phyloP scores from a whole-genome alignment of 2,113 vertebrate species.

The Hypomesus transpacificus region DNA sequence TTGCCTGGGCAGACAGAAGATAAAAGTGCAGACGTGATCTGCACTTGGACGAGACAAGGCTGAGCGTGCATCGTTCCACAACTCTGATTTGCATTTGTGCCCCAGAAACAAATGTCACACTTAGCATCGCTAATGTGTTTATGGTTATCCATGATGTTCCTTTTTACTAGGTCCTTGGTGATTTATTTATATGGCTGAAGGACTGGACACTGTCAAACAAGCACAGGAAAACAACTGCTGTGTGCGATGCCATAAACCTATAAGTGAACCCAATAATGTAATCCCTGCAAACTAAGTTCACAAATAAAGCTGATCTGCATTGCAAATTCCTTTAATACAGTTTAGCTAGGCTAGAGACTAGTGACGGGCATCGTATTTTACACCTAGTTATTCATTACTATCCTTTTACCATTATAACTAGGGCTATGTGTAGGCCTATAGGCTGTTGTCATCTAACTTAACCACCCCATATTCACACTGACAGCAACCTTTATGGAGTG shows the following conservation, averaged over 20 bases:
- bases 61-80: slow-evolving; percentile 9
- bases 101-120: slow-evolving; percentile 35
- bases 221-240: slow-evolving; percentile 22
- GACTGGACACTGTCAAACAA: slow-evolving; percentile 25
- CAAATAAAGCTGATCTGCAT: neutral
- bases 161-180: slow-evolving; percentile 25
- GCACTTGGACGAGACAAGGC: slow-evolving; percentile 26
- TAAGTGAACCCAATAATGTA: slow-evolving; percentile 15
- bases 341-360: neutral
- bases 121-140: slow-evolving; percentile 38
- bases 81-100: slow-evolving; percentile 30
- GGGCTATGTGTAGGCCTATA: no score
- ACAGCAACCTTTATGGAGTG: no score
- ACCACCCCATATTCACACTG: neutral
- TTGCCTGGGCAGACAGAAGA: slow-evolving; percentile 35
- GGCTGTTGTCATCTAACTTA: no score
- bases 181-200: slow-evolving; percentile 28
- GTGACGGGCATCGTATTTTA: neutral
- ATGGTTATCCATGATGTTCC: slow-evolving; percentile 34
- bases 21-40: slow-evolving; percentile 30
- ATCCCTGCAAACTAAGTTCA: slow-evolving; percentile 25
- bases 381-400: neutral
- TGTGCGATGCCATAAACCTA: slow-evolving; percentile 1
- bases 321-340: neutral
- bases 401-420: neutral